Evolutionary conservation across 64 coral and sea anemone species (phyloP), one percentile per base, ranked within the genome.

Genomic region (Montipora sp.): DNA sequence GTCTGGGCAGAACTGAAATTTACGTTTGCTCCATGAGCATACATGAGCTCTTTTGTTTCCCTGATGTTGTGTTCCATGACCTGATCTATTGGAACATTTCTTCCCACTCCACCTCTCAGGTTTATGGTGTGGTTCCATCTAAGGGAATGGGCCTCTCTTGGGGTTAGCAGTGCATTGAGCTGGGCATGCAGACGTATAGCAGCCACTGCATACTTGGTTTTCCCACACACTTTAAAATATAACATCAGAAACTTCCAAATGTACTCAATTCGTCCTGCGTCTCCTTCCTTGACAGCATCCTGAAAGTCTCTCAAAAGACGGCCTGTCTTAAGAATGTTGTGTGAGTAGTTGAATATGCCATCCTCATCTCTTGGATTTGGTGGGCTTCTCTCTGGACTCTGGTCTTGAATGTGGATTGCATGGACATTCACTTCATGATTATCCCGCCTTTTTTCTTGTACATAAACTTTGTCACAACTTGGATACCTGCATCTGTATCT

Each of bases 281-380:
- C 93, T 21, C 93, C 93, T 19, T 95, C 93, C 63, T 87, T 95
- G 15, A 90, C 50, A 77, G 93, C 80, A 87, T 95, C 88, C 19
- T 81, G 47, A 27, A 91, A 87, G 43, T 95, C 59, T 70, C 27
- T 50, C 15, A 90, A 72, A 5, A 95, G 74, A 68, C 87, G 89
- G 14, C 93, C 88, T 22, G 63, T 71, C 36, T 48, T 89, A 16
- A 95, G 16, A 70, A 71, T 71, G 65, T 67, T 79, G 13, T 87
- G 57, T 20, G 80, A 59, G 47, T 90, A 95, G 67, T 95, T 95
- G 43, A 84, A 90, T 12, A 90, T 50, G 19, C 79, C 57, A 71
- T 90, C 81, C n/a, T 76, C 81, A 48, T 86, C 87, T 12, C 51
- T 3, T 59, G 48, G 24, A 58, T 89, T 24, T 89, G 57, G 80